Evolutionary conservation across 1,140 invertebrate genomes (phyloP), one percentile per base, ranked within the genome.

Genomic region (Drosophila bocki): DNA sequence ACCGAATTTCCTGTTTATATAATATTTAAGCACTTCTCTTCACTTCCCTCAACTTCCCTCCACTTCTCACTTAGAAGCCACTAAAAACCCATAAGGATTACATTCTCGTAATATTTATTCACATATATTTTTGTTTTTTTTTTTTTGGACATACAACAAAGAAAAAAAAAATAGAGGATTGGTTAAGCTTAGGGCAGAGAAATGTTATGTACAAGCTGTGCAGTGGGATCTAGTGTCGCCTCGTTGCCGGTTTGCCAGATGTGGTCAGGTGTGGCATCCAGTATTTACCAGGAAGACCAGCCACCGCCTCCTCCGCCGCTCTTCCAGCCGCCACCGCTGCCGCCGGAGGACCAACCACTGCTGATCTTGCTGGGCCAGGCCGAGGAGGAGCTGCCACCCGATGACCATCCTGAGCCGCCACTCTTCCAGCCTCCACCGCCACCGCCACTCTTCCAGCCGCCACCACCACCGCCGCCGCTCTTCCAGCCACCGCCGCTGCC

Each of bases 201-300:
- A 39, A 42, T 71, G 29, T 63, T 85, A 86, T 85, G 39, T 85
- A 85, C 82, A 85, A 63, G 58, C 68, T 63, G 64, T 78, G 48
- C 54, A 59, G 53, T 85, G 12, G 47, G 50, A 44, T 67, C 17
- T 44, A 41, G 26, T 64, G 42, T 82, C 79, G 83, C 44, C 48
- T 74, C 32, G 44, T 57, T 65, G 51, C 42, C 59, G 17, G 32
- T 17, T 72, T 39, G 32, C 26, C 71, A 29, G 53, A 29, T 41
- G 48, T 59, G 32, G n/a, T 35, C 41, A 19, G n/a, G n/a, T 15
- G 5, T 19, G 7, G 45, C 33, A 7, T 42, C 9, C 26, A 12
- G 35, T 3, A 2, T 48, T 51, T 88, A 87, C 83, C 84, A 83
- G 11, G 59, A 39, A 5, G 47, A 37, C 42, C 67, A 63, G 32